phyloP scores from a whole-genome alignment of 2,797 vertebrate genomes.

The Alosa sapidissima region DNA sequence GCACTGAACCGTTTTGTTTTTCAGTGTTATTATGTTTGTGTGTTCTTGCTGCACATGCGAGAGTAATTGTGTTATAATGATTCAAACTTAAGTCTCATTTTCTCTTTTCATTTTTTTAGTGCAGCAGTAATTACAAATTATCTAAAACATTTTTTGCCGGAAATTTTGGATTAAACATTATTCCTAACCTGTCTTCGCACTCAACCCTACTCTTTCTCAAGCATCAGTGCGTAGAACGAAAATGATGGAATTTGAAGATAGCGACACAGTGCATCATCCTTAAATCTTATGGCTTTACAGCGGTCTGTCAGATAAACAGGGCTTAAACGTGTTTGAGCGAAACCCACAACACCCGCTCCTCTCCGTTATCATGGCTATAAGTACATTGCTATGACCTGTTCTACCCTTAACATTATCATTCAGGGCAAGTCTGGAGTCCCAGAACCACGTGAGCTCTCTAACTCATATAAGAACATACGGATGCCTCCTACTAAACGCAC shows the following conservation, averaged over 20 bases:
- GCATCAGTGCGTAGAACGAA: background rate
- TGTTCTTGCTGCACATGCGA: background rate
- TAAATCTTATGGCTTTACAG: background rate
- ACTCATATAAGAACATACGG: background rate
- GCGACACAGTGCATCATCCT: background rate
- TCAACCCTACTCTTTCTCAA: background rate
- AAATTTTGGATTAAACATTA: background rate
- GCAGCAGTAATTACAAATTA: background rate
- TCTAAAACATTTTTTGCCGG: background rate
- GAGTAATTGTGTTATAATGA: background rate
- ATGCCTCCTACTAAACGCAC: slow-evolving; percentile 30
- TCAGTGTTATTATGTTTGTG: too few species aligned
- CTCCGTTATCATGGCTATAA: background rate
- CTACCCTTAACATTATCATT: background rate
- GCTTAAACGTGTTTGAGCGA: background rate
- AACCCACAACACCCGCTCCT: background rate
- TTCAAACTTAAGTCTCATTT: too few species aligned
- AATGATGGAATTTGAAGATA: background rate
- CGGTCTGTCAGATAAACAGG: background rate
- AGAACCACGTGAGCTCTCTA: background rate
- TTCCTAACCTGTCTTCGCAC: background rate
- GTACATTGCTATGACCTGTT: background rate
- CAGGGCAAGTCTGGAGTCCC: background rate
- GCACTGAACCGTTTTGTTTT: background rate
- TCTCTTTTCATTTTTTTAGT: background rate